Evolutionary conservation across 2,888 invertebrate genomes (phyloP).

Genomic region (Diarsia rubi): DNA sequence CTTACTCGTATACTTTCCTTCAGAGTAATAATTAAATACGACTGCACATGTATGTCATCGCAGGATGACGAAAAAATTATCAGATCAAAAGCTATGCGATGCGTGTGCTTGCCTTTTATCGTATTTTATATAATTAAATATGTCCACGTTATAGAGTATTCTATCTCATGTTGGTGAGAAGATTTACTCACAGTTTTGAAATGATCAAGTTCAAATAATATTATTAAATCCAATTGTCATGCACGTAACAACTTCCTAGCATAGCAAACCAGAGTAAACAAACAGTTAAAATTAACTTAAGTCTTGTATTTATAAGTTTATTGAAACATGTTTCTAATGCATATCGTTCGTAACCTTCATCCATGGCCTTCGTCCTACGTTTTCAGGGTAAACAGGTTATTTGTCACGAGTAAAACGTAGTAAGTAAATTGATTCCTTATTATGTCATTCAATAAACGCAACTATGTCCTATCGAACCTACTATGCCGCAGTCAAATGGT

Average conservation of each 20-base stretch:
- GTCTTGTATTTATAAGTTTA: conserved; percentile 1
- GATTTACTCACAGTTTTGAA: conserved; percentile 4
- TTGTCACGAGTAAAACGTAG: conserved; percentile 5
- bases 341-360: conserved; percentile 25
- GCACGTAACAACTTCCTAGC: background rate
- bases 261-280: background rate
- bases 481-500: background rate
- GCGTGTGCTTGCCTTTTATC: conserved; percentile 24
- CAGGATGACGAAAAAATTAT: background rate
- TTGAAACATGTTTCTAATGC: conserved; percentile 7
- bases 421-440: conserved; percentile 22
- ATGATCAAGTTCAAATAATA: background rate
- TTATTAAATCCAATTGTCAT: background rate
- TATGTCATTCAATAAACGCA: background rate
- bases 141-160: conserved; percentile 17
- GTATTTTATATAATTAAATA: conserved; percentile 35
- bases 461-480: background rate
- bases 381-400: conserved; percentile 35
- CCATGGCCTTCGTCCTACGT: conserved; percentile 18
- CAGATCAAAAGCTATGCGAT: background rate
- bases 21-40: conserved; percentile 14
- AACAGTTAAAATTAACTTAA: background rate
- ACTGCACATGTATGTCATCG: background rate
- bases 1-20: conserved; percentile 40
- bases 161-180: conserved; percentile 17